phyloP scores from a whole-genome alignment of 2,888 invertebrate species.

The Hydriomena furcata region DNA sequence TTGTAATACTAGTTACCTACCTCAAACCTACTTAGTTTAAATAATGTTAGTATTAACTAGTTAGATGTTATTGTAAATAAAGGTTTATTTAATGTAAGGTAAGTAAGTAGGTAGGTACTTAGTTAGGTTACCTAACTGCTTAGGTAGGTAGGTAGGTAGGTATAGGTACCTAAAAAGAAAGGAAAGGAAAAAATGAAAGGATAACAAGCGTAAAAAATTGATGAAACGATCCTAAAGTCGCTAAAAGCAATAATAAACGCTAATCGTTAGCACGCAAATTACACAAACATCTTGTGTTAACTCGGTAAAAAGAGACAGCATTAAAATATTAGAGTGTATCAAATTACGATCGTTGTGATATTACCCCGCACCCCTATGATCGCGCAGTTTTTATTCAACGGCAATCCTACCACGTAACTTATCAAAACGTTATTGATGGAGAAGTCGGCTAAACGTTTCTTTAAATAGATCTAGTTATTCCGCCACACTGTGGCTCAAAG shows the following conservation, averaged over 20 bases:
- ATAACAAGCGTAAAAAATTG: neutral
- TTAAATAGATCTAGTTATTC: constrained; percentile 38
- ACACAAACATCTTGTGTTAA: constrained; percentile 11
- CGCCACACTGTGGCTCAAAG: constrained; percentile 61
- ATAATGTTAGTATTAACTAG: no score
- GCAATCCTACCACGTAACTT: constrained; percentile 2
- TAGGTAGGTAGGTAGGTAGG: no score
- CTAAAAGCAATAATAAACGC: neutral
- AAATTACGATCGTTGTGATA: constrained; percentile 28
- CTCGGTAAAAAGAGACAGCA: constrained; percentile 18
- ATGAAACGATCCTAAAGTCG: neutral
- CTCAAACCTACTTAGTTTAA: no score
- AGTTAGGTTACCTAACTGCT: no score
- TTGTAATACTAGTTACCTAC: no score
- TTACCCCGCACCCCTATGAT: constrained; percentile 30
- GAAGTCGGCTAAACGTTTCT: constrained; percentile 18
- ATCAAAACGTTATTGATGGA: constrained; percentile 24
- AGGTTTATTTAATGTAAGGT: no score
- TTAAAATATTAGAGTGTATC: constrained; percentile 14
- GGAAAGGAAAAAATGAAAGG: neutral
- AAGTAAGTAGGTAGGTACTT: neutral
- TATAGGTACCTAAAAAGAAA: no score
- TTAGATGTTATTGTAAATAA: no score
- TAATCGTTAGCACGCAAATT: constrained; percentile 2
- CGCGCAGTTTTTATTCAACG: constrained; percentile 32